Evolutionary conservation across 2,888 invertebrate genomes (phyloP).

Genomic region (Halictus ligatus): DNA sequence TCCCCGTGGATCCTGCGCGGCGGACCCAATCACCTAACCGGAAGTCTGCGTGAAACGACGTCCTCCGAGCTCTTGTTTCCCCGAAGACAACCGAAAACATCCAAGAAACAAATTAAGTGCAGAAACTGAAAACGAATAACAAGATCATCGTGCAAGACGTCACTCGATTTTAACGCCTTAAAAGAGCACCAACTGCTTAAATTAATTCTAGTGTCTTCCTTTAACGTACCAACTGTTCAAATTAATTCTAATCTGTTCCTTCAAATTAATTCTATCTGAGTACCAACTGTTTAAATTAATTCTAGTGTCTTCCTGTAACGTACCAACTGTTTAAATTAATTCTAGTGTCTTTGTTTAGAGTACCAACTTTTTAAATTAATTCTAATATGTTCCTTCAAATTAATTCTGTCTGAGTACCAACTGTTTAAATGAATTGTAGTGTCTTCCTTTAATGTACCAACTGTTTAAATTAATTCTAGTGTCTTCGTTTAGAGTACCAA

Average conservation of each 20-base stretch:
- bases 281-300: neutral
- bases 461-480: no score
- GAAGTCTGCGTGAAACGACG: slow-evolving; percentile 43
- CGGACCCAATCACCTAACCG: neutral
- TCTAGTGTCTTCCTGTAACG: neutral
- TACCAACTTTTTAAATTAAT: no score
- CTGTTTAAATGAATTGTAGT: no score
- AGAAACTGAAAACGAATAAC: neutral
- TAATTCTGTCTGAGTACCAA: no score
- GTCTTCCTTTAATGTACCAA: no score
- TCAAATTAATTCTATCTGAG: no score
- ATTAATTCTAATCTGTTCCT: neutral
- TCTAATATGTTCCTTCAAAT: no score
- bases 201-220: neutral
- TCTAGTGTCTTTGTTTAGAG: no score
- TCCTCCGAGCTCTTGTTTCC: slow-evolving; percentile 7
- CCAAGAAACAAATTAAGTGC: neutral
- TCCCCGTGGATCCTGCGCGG: slow-evolving; percentile 45
- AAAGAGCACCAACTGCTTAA: no score
- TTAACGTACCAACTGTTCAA: neutral
- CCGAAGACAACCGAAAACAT: slow-evolving; percentile 16
- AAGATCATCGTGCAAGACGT: neutral
- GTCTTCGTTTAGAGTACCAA: no score
- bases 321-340: no score
- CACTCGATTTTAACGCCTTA: neutral